These are phyloP conservation scores for Caenorhabditis brenneri DNA, from an alignment of 1,140 invertebrate genomes.

Conservation along the genomic window DNA sequence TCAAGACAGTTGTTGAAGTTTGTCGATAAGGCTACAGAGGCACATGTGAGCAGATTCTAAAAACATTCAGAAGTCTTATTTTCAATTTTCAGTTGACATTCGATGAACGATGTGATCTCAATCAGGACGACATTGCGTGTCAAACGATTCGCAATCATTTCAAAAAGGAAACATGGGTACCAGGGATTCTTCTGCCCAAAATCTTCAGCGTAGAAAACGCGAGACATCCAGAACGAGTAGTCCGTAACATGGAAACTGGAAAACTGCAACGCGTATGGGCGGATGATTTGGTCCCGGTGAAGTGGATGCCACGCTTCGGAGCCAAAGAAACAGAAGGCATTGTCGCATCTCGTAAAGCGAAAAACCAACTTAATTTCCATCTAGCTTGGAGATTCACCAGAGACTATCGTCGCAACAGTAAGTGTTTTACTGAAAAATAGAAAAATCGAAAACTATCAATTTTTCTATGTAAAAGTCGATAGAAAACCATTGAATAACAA, in stretches of 20 bases:
- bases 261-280: background rate
- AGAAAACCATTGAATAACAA: too few species aligned
- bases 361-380: background rate
- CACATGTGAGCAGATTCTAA: too few species aligned
- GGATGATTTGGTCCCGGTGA: background rate
- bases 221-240: background rate
- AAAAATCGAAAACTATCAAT: too few species aligned
- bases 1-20: too few species aligned
- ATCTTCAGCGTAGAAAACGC: background rate
- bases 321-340: background rate
- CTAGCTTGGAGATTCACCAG: background rate
- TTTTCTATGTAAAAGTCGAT: too few species aligned
- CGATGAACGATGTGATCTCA: background rate
- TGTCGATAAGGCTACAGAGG: too few species aligned
- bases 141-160: background rate
- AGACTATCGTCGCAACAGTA: background rate
- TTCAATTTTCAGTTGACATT: too few species aligned
- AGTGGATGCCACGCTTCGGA: background rate
- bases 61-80: too few species aligned
- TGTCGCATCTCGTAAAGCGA: too few species aligned
- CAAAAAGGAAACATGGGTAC: background rate
- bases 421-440: background rate
- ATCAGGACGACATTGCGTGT: background rate
- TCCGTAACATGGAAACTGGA: background rate
- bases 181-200: background rate